Base-by-base conservation (phyloP, 2,888 invertebrate species). In the Hedya salicella region DNA sequence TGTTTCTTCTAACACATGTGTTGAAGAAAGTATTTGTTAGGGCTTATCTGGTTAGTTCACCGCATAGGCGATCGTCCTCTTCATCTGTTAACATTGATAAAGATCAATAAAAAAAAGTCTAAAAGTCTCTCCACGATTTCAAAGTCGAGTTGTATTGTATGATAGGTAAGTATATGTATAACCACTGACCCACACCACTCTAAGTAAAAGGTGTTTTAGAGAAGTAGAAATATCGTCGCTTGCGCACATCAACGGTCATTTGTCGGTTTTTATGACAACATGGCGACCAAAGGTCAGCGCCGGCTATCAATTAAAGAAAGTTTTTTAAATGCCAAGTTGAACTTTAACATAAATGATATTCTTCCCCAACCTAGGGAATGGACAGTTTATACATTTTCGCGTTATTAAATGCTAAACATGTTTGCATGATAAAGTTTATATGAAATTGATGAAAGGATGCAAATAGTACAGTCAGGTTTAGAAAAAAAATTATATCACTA, bases 281-380 rank as follows among this genome's bases (percentile, higher is more conserved):
- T 54, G 19, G 56, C 56, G 16, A 3, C 17, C 39, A 66, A 61
- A 66, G 66, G 66, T 61, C 66, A 49, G 19, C 60, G 48, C 40
- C 5, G n/a, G 36, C 53, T 54, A 66, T 61, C 54, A 61, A 66
- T 61, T 60, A 68, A 60, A 60, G 48, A 68, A 53, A 53, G 60
- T 64, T 64, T 56, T 68, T 63, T 49, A 60, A 59, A 64, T 68
- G 64, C 16, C 64, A 59, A 13, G 40, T 49, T 61, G 66, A 66
- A 66, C 66, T 61, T 66, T 66, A 66, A 49, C 6, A 48, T 42
- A 48, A 40, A 53, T 52, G 59, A 40, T 59, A 65, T 65, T 65
- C 52, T 32, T 44, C 19, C 9, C 21, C 0, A 11, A 14, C 4
- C 2, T 3, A 25, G 1, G 16, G 25, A 14, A 14, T 2, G 16